phyloP scores from a whole-genome alignment of 2,113 vertebrate genomes.

The Entomyzon cyanotis region DNA sequence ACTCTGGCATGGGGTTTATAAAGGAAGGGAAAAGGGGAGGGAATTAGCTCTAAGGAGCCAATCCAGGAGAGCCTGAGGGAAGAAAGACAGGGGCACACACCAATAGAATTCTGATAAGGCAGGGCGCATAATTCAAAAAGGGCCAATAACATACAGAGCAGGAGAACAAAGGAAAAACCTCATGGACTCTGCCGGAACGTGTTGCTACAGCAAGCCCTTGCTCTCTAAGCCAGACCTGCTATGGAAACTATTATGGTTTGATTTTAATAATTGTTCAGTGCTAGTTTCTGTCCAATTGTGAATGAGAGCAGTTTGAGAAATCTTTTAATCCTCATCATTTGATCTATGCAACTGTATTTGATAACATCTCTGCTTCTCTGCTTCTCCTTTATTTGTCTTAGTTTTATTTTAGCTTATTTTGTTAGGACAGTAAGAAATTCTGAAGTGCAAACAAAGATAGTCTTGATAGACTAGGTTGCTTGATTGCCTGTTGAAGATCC shows the following conservation, averaged over 20 bases:
- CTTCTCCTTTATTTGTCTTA: not conserved
- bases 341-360: not conserved
- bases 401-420: not conserved
- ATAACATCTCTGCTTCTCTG: not conserved
- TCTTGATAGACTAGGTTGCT: not conserved
- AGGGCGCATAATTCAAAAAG: too few relatives aligned
- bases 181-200: too few relatives aligned
- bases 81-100: too few relatives aligned
- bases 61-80: too few relatives aligned
- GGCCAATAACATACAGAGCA: too few relatives aligned
- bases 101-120: too few relatives aligned
- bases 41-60: too few relatives aligned
- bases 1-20: too few relatives aligned
- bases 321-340: not conserved
- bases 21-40: too few relatives aligned
- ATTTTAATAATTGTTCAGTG: not conserved
- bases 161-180: too few relatives aligned
- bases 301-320: not conserved
- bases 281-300: not conserved
- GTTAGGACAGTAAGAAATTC: not conserved
- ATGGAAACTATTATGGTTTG: not conserved
- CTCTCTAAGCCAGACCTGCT: not conserved
- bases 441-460: not conserved
- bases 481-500: not conserved
- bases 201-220: too few relatives aligned